Percentiles rank a stretch among this genome's conserved stretches.
Evolutionary conservation across 2,888 invertebrate species (phyloP).

Genomic region (Frankliniella fusca): DNA sequence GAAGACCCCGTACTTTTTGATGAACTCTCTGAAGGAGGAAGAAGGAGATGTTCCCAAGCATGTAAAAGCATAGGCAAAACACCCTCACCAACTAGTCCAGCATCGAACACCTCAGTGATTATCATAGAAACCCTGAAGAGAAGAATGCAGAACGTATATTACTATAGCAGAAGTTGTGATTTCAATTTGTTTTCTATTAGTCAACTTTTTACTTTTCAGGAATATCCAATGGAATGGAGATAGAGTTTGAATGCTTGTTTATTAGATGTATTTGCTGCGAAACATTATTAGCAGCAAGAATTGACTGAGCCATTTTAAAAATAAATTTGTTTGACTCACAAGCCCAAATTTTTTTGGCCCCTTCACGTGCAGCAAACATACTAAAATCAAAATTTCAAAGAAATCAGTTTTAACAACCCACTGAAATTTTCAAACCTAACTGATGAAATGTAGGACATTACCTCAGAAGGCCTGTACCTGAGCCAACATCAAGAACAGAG

Average conservation of each 20-base stretch:
- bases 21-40: conserved; percentile 41
- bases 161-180: conserved; percentile 28
- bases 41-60: conserved; percentile 62
- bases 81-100: conserved; percentile 72
- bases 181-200: background rate
- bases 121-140: conserved; percentile 54
- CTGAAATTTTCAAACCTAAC: background rate
- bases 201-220: conserved; percentile 48
- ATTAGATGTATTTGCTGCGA: conserved; percentile 51
- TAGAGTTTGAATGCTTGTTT: conserved; percentile 57
- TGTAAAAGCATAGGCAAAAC: conserved; percentile 62
- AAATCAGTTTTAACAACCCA: background rate
- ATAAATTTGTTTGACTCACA: conserved; percentile 66
- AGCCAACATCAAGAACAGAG: conserved; percentile 68
- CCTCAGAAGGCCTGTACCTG: conserved; percentile 70
- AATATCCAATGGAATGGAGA: conserved; percentile 53
- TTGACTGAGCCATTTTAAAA: conserved; percentile 57
- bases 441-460: conserved; percentile 35
- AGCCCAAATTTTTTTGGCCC: conserved; percentile 57
- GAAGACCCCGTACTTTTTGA: conserved; percentile 32
- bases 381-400: conserved; percentile 45
- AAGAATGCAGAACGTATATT: conserved; percentile 33
- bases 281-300: conserved; percentile 51
- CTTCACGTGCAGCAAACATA: conserved; percentile 58
- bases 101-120: conserved; percentile 76